These are phyloP conservation scores for Mesorhabditis spiculigera DNA, from an alignment of 2,888 invertebrate genomes.

Conservation along the genomic window DNA sequence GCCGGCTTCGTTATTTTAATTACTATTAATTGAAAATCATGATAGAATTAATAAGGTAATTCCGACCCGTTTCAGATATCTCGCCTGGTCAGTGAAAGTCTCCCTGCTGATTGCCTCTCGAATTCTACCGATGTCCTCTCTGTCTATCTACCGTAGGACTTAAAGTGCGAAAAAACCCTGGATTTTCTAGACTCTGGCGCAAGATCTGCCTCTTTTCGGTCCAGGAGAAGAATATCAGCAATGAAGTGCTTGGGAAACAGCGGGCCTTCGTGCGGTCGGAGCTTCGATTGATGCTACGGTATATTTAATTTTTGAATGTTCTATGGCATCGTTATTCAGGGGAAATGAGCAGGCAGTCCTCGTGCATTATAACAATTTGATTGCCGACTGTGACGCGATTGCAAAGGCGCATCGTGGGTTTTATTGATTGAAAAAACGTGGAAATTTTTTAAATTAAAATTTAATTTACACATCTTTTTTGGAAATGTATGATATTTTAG, in stretches of 20 bases:
- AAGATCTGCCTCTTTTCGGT: conserved; percentile 43
- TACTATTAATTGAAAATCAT: conserved; percentile 7
- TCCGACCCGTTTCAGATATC: neutral
- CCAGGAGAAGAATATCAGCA: conserved; percentile 15
- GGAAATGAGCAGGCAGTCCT: neutral
- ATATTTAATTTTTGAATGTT: neutral
- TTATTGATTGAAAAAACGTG: neutral
- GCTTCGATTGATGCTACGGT: conserved; percentile 32
- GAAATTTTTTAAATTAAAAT: conserved; percentile 7
- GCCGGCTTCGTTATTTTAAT: conserved; percentile 13
- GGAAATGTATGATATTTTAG: neutral
- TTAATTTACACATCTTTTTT: no score
- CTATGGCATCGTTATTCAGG: neutral
- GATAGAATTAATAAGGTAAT: neutral
- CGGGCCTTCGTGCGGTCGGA: conserved; percentile 38
- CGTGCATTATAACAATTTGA: neutral
- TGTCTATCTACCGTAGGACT: conserved; percentile 25
- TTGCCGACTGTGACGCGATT: conserved; percentile 14
- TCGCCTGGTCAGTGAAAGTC: neutral
- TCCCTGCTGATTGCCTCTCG: conserved; percentile 28
- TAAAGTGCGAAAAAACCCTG: neutral
- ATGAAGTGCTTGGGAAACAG: conserved; percentile 29
- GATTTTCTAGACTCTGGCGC: conserved; percentile 42
- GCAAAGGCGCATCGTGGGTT: conserved; percentile 26
- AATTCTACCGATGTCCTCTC: conserved; percentile 26